Evolutionary conservation across 1,140 invertebrate genomes (phyloP).

Genomic region (Drosophila tsacasi): DNA sequence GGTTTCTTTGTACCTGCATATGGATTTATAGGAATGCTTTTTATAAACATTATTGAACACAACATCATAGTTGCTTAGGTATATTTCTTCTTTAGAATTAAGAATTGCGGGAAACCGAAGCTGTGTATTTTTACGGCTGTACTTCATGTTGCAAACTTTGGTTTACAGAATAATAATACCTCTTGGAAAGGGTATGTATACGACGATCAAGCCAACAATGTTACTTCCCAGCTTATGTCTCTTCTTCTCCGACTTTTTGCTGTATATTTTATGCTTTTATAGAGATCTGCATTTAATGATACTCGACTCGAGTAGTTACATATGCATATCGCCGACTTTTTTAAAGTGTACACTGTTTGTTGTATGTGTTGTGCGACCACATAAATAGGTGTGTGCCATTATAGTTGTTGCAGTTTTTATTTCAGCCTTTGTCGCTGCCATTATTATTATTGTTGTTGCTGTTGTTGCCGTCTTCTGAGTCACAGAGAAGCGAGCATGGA

Average conservation of each 20-base stretch:
- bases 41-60: not conserved
- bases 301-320: conserved; percentile 63
- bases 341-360: conserved; percentile 2
- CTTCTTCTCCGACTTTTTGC: conserved; percentile 16
- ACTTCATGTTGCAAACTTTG: not conserved
- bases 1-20: not conserved
- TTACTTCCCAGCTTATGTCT: conserved; percentile 29
- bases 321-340: conserved; percentile 48
- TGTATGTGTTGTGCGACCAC: conserved; percentile 29
- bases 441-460: conserved; percentile 17
- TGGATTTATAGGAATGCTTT: not conserved
- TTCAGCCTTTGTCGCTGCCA: conserved; percentile 22
- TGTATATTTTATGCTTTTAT: conserved; percentile 64
- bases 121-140: not conserved
- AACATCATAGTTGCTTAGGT: too few species aligned
- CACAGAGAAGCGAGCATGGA: conserved; percentile 49
- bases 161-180: not conserved
- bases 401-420: conserved; percentile 41
- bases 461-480: conserved; percentile 35
- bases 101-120: not conserved
- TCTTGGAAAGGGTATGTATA: not conserved
- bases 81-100: too few species aligned
- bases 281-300: conserved; percentile 82
- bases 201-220: conserved; percentile 19
- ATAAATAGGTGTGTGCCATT: conserved; percentile 43